Conservation (phyloP, 2,113 vertebrate species). For the Osmerus eperlanus region DNA sequence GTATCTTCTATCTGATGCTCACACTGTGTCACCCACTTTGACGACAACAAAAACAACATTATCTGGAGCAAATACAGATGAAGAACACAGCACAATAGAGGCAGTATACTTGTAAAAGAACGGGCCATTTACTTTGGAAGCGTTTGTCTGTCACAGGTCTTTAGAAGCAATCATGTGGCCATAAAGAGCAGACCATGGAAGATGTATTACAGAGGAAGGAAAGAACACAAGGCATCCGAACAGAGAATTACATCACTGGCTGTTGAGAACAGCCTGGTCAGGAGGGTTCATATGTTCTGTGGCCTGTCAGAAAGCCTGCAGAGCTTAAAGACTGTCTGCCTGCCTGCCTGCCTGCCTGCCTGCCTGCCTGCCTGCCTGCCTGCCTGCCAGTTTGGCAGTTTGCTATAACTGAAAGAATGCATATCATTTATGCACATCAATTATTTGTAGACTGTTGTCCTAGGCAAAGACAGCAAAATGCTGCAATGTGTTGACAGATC, state of each 20-base stretch:
- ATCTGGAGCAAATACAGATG: constrained; percentile 2
- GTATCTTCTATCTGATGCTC: neutral
- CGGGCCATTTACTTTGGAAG: constrained; percentile 38
- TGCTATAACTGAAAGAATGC: no score
- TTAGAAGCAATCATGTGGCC: constrained; percentile 37
- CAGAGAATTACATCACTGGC: constrained; percentile 21
- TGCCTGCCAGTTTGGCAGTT: no score
- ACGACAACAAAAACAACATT: constrained; percentile 22
- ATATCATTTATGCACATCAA: no score
- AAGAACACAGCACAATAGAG: constrained; percentile 19
- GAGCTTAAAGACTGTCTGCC: no score
- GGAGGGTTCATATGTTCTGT: constrained; percentile 20
- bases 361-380: no score
- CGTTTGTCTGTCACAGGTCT: constrained; percentile 38
- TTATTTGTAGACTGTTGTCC: no score
- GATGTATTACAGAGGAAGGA: constrained; percentile 3
- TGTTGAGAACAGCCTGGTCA: constrained; percentile 28
- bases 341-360: no score
- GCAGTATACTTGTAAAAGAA: neutral
- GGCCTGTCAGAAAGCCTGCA: constrained; percentile 6
- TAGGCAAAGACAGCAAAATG: no score
- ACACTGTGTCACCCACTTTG: neutral
- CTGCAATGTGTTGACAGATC: no score
- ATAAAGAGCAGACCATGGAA: constrained; percentile 42
- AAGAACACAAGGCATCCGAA: constrained; percentile 9